A percentile compares a stretch with the other conserved stretches of the same genome.
Evolutionary conservation across 2,113 vertebrate genomes (phyloP).

Genomic region (Perca schrenkii): DNA sequence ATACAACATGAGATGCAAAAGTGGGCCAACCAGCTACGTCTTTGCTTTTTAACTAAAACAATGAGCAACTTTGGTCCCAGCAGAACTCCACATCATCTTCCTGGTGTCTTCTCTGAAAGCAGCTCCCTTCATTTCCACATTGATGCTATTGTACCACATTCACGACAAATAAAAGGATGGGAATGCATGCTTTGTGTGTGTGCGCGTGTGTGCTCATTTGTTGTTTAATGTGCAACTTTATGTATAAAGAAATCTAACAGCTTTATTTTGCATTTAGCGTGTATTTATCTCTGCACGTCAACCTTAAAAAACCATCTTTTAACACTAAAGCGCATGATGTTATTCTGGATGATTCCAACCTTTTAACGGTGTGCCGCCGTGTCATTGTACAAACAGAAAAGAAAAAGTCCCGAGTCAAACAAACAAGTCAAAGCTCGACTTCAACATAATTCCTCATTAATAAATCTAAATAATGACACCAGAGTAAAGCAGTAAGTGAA

Average conservation of each 20-base stretch:
- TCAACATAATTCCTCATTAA: not conserved
- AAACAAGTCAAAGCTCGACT: not conserved
- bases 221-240: not conserved
- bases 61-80: not conserved
- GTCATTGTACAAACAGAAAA: too few relatives aligned
- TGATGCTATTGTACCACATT: constrained; percentile 74
- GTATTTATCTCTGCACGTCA: not conserved
- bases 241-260: not conserved
- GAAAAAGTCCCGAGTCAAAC: not conserved
- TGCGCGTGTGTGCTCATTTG: not conserved
- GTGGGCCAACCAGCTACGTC: constrained; percentile 1
- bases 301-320: not conserved
- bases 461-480: not conserved
- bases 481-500: constrained; percentile 2
- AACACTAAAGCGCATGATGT: not conserved
- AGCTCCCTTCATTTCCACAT: constrained; percentile 42
- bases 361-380: not conserved
- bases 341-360: not conserved
- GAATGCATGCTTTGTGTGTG: constrained; percentile 53
- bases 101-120: not conserved
- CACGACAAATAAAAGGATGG: constrained; percentile 76
- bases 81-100: constrained; percentile 11
- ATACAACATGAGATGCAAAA: constrained; percentile 24
- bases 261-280: not conserved
- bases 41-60: not conserved